Conservation (phyloP, 2,113 vertebrate species). For the Sinocyclocheilus grahami region DNA sequence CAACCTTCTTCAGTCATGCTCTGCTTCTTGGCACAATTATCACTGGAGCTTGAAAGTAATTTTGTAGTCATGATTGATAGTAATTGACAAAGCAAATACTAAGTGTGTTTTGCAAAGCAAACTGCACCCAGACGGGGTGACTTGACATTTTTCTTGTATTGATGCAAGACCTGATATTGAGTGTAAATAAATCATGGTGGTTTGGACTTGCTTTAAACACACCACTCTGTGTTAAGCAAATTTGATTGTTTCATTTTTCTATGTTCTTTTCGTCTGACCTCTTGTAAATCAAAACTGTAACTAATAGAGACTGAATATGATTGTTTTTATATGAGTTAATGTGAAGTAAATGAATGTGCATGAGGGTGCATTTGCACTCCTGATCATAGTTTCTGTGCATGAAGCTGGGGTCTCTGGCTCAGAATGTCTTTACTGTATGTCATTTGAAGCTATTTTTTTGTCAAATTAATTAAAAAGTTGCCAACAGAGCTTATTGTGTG, state of each 20-base stretch:
- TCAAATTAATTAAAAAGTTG: too few relatives aligned
- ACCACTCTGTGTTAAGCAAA: not conserved
- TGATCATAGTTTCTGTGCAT: not conserved
- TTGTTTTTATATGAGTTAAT: not conserved
- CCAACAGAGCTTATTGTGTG: too few relatives aligned
- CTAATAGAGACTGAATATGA: not conserved
- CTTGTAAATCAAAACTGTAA: conserved; percentile 30
- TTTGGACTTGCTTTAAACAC: not conserved
- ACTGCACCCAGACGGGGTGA: conserved; percentile 23
- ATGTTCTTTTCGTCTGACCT: not conserved
- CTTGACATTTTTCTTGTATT: conserved; percentile 34
- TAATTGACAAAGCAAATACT: not conserved
- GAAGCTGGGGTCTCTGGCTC: not conserved
- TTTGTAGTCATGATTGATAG: not conserved
- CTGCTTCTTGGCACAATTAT: not conserved
- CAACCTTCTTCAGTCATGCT: not conserved
- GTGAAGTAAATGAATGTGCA: not conserved
- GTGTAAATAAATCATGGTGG: not conserved
- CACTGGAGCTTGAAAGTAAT: not conserved
- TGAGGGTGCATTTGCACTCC: not conserved
- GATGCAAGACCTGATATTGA: conserved; percentile 17
- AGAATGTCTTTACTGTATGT: conserved; percentile 11
- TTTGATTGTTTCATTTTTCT: conserved; percentile 23
- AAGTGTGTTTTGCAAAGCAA: conserved; percentile 42
- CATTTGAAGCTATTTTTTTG: not conserved